Conservation (phyloP, 2,888 invertebrate species). For the Parnassius smintheus region DNA sequence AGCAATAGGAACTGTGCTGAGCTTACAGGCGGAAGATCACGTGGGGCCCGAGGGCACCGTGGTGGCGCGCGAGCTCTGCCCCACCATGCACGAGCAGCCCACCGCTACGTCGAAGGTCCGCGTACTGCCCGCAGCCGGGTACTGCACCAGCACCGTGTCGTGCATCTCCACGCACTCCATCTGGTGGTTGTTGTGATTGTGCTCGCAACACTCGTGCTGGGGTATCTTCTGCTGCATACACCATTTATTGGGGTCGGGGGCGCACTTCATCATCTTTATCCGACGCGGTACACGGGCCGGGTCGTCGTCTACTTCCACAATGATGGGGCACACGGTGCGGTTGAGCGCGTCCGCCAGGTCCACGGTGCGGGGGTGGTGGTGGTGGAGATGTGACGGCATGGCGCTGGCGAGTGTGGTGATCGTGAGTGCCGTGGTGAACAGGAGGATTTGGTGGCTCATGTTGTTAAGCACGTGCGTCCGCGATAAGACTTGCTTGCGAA, state of each 20-base stretch:
- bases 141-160: slow-evolving; percentile 65
- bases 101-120: slow-evolving; percentile 53
- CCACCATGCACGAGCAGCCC: slow-evolving; percentile 70
- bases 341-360: slow-evolving; percentile 52
- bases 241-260: slow-evolving; percentile 49
- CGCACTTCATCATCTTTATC: slow-evolving; percentile 67
- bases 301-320: slow-evolving; percentile 52
- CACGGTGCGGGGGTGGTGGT: slow-evolving; percentile 40
- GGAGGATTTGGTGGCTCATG: slow-evolving; percentile 32
- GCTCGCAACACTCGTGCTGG: slow-evolving; percentile 62
- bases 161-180: slow-evolving; percentile 67
- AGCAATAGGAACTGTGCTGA: slow-evolving; percentile 42
- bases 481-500: slow-evolving; percentile 15
- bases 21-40: slow-evolving; percentile 27
- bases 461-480: slow-evolving; percentile 42
- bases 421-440: slow-evolving; percentile 32
- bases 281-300: slow-evolving; percentile 56
- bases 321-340: slow-evolving; percentile 66
- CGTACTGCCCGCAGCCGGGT: slow-evolving; percentile 38
- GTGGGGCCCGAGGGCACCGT: slow-evolving; percentile 33
- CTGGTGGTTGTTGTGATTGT: slow-evolving; percentile 49
- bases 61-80: slow-evolving; percentile 39
- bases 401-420: slow-evolving; percentile 30
- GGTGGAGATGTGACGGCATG: slow-evolving; percentile 15
- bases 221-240: slow-evolving; percentile 51